Evolutionary conservation across 2,888 invertebrate genomes (phyloP), one percentile per base, ranked within the genome.

Genomic region (Amiota mariae): DNA sequence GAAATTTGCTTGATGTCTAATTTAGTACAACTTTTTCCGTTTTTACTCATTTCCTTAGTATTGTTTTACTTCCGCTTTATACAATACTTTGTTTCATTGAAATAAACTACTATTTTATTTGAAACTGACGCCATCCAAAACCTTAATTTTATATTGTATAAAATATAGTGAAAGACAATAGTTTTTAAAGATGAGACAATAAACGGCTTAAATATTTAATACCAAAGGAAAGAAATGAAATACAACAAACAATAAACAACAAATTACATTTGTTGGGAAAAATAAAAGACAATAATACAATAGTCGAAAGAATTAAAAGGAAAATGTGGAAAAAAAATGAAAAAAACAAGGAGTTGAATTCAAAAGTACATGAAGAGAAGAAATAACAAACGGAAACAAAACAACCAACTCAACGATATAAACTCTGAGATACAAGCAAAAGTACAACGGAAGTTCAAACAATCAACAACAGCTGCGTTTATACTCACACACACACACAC

Each of bases 381-480:
- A 36, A 36, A 46, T 15, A 67, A 49, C n/a, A 63, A 48, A 36
- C 63, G 48, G 36, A 61, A 71, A 71, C 61, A 51, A 56, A 73
- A 72, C 46, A 66, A 72, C 61, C 49, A 36, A 47, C 6, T 15
- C 49, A 63, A 57, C 79, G 77, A 68, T 82, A 82, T 82, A 83
- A 73, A 70, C 78, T 73, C 76, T 71, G 76, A 73, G 68, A 51
- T 8, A 66, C 48, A 18, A 48, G 36, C 48, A 84, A 82, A 66
- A 71, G 80, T 70, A 73, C 75, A 67, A 78, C 78, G 72, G 70
- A 74, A 85, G 85, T 82, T 82, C 85, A 76, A 73, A 75, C 76
- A 85, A 85, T 85, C 78, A 84, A 85, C 85, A 84, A 78, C 83
- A 84, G 85, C 84, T 83, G 83, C 85, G 83, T 81, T 84, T 84